Percentiles rank a stretch among this genome's conserved stretches.
phyloP scores from a whole-genome alignment of 2,797 vertebrate genomes.

The Somateria mollissima region DNA sequence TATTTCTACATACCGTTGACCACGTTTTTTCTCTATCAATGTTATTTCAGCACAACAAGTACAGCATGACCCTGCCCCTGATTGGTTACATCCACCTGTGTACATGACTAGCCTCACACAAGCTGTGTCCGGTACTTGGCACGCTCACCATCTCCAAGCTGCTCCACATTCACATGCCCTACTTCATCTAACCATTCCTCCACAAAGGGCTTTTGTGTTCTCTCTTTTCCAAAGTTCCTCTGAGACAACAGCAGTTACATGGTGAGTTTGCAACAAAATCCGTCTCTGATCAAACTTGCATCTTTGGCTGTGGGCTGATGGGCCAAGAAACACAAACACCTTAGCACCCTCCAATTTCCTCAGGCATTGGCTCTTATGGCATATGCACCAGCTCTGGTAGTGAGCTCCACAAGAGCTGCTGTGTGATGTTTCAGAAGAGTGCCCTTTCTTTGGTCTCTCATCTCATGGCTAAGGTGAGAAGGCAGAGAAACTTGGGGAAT shows the following conservation, averaged over 20 bases:
- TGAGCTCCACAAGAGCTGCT: background rate
- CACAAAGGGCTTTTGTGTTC: background rate
- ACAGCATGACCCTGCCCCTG: too few species aligned
- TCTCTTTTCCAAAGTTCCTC: background rate
- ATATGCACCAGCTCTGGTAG: rapidly evolving
- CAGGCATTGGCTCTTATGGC: background rate
- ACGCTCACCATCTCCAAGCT: too few species aligned
- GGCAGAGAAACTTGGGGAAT: background rate
- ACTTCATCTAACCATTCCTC: too few species aligned
- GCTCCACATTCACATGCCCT: too few species aligned
- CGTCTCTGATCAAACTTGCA: background rate
- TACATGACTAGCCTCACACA: too few species aligned
- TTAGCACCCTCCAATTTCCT: background rate
- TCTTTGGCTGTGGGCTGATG: background rate
- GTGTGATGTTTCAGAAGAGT: background rate
- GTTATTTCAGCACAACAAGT: too few species aligned
- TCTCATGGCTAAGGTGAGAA: background rate
- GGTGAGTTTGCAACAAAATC: background rate
- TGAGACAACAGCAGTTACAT: background rate
- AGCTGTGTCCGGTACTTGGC: too few species aligned
- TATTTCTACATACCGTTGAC: too few species aligned
- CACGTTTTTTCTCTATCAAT: too few species aligned
- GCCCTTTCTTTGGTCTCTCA: background rate
- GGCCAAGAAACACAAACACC: background rate
- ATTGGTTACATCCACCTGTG: too few species aligned